Percentiles rank a stretch among this genome's conserved stretches.
phyloP scores from a whole-genome alignment of 2,888 invertebrate species.

The Tribolium freemani region DNA sequence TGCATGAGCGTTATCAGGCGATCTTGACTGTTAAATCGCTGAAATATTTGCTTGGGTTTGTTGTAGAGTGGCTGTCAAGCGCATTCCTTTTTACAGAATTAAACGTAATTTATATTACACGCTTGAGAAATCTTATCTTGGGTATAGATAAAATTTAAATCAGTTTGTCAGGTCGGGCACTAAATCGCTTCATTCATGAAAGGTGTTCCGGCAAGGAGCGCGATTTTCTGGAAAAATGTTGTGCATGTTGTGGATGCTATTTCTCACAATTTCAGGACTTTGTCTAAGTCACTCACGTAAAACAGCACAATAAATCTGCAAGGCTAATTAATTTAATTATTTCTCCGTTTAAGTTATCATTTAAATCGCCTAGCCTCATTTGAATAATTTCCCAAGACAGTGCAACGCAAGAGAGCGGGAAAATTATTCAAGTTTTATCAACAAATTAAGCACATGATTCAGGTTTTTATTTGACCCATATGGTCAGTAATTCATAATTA shows the following conservation, averaged over 20 bases:
- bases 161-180: constrained; percentile 11
- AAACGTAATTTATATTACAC: constrained; percentile 42
- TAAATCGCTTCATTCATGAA: not conserved
- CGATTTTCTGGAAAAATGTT: not conserved
- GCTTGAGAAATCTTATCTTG: constrained; percentile 40
- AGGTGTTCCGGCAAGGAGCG: not conserved
- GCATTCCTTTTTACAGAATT: constrained; percentile 39
- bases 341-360: not conserved
- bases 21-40: constrained; percentile 39
- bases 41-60: constrained; percentile 36
- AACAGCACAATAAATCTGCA: not conserved
- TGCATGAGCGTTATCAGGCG: constrained; percentile 24
- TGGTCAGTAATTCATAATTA: not conserved
- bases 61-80: constrained; percentile 33
- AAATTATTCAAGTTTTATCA: not conserved
- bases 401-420: not conserved
- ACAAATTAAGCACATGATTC: not conserved
- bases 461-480: not conserved
- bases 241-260: too few relatives aligned
- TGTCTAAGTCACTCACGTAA: too few relatives aligned
- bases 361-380: not conserved
- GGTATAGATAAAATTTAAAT: constrained; percentile 34
- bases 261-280: too few relatives aligned
- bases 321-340: not conserved
- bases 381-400: not conserved